Conservation (phyloP, 2,888 invertebrate species). For the Apoda limacodes region DNA sequence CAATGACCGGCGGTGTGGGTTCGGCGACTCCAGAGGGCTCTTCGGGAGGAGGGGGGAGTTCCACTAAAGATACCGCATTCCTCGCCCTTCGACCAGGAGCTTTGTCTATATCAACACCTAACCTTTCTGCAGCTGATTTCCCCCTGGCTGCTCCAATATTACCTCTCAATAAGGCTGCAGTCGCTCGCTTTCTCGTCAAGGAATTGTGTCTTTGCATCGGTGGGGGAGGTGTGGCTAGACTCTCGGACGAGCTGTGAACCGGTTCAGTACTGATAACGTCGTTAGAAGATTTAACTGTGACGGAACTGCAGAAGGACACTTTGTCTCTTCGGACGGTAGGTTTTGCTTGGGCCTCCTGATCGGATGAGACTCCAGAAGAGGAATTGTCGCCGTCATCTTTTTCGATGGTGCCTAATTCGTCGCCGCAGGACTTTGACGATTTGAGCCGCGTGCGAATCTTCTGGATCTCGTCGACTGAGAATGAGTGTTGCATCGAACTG, state of each 20-base stretch:
- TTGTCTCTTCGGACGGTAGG: conserved; percentile 48
- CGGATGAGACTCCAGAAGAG: conserved; percentile 88
- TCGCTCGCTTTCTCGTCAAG: conserved; percentile 70
- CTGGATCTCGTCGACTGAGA: conserved; percentile 90
- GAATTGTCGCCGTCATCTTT: conserved; percentile 89
- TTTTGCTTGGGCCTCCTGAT: conserved; percentile 73
- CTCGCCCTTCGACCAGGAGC: conserved; percentile 86
- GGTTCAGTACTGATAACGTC: conserved; percentile 67
- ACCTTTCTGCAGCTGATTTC: conserved; percentile 44
- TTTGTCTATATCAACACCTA: conserved; percentile 50
- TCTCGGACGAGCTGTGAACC: conserved; percentile 61
- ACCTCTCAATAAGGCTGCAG: conserved; percentile 67
- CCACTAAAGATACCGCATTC: conserved; percentile 53
- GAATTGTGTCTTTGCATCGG: conserved; percentile 73
- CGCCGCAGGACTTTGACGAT: conserved; percentile 89
- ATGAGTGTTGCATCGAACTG: conserved; percentile 84
- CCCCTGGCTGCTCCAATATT: conserved; percentile 27
- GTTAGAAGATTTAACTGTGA: conserved; percentile 61
- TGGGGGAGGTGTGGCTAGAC: conserved; percentile 43
- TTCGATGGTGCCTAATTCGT: conserved; percentile 73
- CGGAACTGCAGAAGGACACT: conserved; percentile 63
- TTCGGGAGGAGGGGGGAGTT: conserved; percentile 32
- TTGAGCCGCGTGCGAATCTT: conserved; percentile 87
- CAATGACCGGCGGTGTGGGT: conserved; percentile 74
- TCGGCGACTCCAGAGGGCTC: conserved; percentile 34